These are phyloP conservation scores for Himalopsyche anomala DNA, from an alignment of 2,888 invertebrate genomes.

Conservation along the genomic window DNA sequence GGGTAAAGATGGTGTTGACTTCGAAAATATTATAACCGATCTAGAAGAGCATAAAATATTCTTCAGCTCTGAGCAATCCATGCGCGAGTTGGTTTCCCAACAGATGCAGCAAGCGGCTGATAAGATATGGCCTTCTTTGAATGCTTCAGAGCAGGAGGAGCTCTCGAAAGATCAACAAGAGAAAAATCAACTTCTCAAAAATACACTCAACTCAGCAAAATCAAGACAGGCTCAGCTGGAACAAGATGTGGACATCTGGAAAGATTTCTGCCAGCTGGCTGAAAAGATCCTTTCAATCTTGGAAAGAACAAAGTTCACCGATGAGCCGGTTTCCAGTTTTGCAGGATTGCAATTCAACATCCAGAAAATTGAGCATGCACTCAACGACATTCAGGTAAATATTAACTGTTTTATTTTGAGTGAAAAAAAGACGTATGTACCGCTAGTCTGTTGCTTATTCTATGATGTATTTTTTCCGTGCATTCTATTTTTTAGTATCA, in stretches of 20 bases:
- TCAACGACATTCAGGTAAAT: conserved; percentile 82
- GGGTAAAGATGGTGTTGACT: conserved; percentile 91
- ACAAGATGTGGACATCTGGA: conserved; percentile 90
- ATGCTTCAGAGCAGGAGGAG: conserved; percentile 88
- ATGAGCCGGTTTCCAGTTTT: conserved; percentile 87
- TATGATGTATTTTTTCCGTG: neutral
- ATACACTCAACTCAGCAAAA: conserved; percentile 89
- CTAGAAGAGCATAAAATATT: conserved; percentile 92
- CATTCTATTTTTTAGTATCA: neutral
- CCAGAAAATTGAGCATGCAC: conserved; percentile 87
- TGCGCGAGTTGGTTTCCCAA: conserved; percentile 88
- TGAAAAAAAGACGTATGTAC: neutral
- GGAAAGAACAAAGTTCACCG: conserved; percentile 85
- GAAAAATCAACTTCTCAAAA: conserved; percentile 88
- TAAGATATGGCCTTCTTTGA: conserved; percentile 91
- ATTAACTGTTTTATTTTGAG: neutral
- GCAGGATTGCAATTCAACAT: conserved; percentile 90
- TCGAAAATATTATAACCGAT: conserved; percentile 88
- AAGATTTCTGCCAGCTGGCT: conserved; percentile 86
- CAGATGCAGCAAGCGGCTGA: conserved; percentile 90
- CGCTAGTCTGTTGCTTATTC: neutral
- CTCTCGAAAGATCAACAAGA: conserved; percentile 88
- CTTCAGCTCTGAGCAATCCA: conserved; percentile 87
- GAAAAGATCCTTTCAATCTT: conserved; percentile 87
- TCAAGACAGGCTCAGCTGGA: conserved; percentile 88